Conservation (phyloP, 1,140 invertebrate species). For the Sweltsa coloradensis region DNA sequence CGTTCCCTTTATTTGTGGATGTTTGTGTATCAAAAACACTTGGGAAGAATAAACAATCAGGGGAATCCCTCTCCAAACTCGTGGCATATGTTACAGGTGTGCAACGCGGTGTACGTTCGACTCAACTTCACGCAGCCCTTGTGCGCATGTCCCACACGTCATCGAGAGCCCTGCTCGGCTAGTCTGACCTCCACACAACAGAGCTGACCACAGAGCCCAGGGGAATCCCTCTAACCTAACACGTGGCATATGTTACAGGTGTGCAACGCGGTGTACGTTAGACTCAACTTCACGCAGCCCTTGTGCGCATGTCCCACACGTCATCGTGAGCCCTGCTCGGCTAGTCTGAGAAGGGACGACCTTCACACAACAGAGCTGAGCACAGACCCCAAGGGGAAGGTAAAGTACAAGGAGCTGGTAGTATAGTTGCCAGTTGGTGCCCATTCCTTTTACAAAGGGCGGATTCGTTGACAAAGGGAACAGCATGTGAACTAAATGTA, state of each 20-base stretch:
- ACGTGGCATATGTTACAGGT: constrained; percentile 46
- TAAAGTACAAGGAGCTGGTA: no score
- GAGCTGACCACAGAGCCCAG: constrained; percentile 70
- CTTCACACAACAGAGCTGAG: constrained; percentile 80
- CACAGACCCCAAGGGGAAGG: constrained; percentile 68
- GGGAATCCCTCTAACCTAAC: no score
- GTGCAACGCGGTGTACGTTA: constrained; percentile 84
- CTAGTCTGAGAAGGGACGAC: constrained; percentile 76
- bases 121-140: constrained; percentile 85
- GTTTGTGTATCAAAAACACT: no score
- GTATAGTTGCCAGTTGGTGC: no score
- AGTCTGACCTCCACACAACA: constrained; percentile 82
- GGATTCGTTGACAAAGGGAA: no score
- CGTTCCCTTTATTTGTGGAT: no score
- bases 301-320: constrained; percentile 77
- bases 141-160: constrained; percentile 76
- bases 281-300: constrained; percentile 84
- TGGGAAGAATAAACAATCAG: no score
- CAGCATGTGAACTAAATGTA: no score
- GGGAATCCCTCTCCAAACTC: no score
- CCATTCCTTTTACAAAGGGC: no score
- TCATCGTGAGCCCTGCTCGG: constrained; percentile 81
- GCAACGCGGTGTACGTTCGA: constrained; percentile 83
- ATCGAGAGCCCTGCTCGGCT: constrained; percentile 80
- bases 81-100: constrained; percentile 62